phyloP scores from a whole-genome alignment of 2,888 invertebrate species.

The Mycalesis mineus region DNA sequence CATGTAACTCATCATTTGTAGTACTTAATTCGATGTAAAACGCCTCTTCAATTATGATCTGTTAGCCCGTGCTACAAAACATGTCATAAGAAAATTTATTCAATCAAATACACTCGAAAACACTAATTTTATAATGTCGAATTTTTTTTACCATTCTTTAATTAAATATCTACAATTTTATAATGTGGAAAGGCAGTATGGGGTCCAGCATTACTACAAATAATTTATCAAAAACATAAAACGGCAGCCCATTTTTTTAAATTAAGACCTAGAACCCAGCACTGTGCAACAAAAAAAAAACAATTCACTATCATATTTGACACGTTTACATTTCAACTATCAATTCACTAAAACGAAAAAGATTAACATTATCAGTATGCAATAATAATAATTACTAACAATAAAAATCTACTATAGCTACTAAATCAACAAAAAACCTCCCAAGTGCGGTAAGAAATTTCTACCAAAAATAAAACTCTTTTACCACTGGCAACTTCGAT shows the following conservation, averaged over 20 bases:
- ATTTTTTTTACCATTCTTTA: background rate
- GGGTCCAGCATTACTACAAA: background rate
- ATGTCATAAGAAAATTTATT: too few species aligned
- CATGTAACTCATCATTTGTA: too few species aligned
- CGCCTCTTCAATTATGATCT: too few species aligned
- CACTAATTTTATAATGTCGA: background rate
- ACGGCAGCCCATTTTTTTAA: background rate
- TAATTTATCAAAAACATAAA: background rate
- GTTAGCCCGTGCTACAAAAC: too few species aligned
- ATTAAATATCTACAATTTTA: background rate
- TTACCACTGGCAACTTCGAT: conserved; percentile 1
- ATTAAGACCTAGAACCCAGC: background rate
- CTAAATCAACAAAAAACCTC: conserved; percentile 4
- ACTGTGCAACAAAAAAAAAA: background rate
- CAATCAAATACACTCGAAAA: too few species aligned
- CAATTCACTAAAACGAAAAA: background rate
- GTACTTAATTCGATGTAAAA: too few species aligned
- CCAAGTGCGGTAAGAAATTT: background rate
- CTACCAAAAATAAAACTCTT: conserved; percentile 9
- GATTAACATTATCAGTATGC: background rate
- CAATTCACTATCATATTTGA: background rate
- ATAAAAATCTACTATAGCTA: conserved; percentile 10
- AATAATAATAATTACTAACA: conserved; percentile 1
- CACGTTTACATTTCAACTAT: background rate
- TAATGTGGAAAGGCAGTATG: background rate